phyloP scores from a whole-genome alignment of 2,113 vertebrate species.

The Hemibagrus wyckioides region DNA sequence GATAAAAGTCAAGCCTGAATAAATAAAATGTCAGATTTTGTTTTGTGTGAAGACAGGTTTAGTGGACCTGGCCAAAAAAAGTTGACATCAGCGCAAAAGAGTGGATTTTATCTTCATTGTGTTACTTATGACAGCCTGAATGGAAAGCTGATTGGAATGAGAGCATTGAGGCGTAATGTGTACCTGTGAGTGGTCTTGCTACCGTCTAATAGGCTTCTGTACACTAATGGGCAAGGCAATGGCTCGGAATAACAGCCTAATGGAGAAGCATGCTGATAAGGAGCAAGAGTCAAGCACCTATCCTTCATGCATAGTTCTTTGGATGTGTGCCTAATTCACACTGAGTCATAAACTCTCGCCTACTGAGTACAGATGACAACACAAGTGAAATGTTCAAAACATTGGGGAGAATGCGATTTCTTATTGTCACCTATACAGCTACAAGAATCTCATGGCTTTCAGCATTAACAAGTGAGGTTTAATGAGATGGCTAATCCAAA shows the following conservation, averaged over 20 bases:
- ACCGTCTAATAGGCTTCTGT: constrained; percentile 63
- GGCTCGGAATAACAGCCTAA: constrained; percentile 57
- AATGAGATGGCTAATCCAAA: constrained; percentile 7
- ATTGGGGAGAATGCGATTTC: background rate
- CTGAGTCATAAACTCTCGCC: constrained; percentile 24
- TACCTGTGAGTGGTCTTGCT: constrained; percentile 56
- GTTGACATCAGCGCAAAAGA: background rate
- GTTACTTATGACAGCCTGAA: constrained; percentile 22
- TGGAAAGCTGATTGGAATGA: constrained; percentile 26
- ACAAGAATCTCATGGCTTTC: constrained; percentile 8
- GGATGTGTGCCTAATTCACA: constrained; percentile 36
- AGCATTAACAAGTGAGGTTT: constrained; percentile 15
- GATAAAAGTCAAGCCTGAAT: background rate
- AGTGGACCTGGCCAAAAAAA: background rate
- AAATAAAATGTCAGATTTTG: constrained; percentile 2
- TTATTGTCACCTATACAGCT: background rate
- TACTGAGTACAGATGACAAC: constrained; percentile 27
- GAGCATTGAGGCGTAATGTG: constrained; percentile 42
- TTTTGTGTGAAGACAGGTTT: background rate
- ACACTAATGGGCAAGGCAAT: constrained; percentile 53
- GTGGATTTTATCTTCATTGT: constrained; percentile 31
- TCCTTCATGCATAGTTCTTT: constrained; percentile 6
- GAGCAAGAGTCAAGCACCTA: constrained; percentile 29
- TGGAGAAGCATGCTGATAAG: constrained; percentile 40
- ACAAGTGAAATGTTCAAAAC: constrained; percentile 18